These are phyloP conservation scores for Arion vulgaris DNA, from an alignment of 1,140 invertebrate genomes.

Conservation along the genomic window DNA sequence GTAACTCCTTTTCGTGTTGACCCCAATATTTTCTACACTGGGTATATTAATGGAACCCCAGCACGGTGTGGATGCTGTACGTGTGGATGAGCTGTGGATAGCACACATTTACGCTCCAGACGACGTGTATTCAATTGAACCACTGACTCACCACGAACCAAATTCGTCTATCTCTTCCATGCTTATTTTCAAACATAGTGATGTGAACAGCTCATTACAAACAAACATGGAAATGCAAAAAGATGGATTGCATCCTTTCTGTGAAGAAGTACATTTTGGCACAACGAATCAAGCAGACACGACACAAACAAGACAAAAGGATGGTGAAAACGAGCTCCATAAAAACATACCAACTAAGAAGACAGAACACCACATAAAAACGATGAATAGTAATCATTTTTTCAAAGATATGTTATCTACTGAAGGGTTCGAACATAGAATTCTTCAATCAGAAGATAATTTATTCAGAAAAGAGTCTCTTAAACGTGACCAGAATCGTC, in stretches of 20 bases:
- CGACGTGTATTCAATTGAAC: neutral
- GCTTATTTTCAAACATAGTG: neutral
- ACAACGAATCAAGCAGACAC: neutral
- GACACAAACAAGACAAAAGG: no score
- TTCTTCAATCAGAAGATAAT: neutral
- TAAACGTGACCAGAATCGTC: neutral
- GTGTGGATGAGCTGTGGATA: neutral
- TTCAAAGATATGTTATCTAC: no score
- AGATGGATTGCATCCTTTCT: neutral
- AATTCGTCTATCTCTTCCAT: neutral
- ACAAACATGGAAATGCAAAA: neutral
- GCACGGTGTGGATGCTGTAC: neutral
- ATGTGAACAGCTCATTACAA: neutral
- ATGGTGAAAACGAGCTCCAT: neutral
- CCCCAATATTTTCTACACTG: neutral
- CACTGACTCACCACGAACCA: neutral
- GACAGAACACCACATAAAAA: no score
- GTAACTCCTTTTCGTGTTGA: neutral
- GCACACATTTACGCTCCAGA: neutral
- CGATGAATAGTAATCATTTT: no score
- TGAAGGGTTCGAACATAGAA: no score
- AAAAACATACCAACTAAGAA: no score
- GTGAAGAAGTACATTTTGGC: slow-evolving; percentile 2
- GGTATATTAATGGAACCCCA: neutral
- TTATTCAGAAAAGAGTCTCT: neutral